Evolutionary conservation across 1,140 invertebrate genomes (phyloP), one percentile per base, ranked within the genome.

Genomic region (Oryzaephilus surinamensis): DNA sequence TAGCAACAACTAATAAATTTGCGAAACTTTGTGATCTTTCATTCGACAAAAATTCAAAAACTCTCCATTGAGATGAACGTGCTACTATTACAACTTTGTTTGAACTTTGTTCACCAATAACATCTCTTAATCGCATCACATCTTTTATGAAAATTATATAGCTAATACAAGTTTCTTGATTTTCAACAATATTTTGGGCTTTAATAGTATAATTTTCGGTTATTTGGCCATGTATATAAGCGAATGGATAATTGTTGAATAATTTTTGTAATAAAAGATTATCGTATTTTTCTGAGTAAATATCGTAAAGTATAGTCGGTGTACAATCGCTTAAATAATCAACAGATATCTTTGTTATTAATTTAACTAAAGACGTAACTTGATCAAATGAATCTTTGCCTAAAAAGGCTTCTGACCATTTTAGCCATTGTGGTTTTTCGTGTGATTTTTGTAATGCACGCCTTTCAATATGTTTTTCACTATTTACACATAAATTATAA

Each of bases 1-100:
- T 55, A 70, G 73, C 69, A 26, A 83, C 67, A 2, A 83, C 65
- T 16, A 83, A 57, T 15, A 83, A 59, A 67, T 83, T 78, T 0
- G 73, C 63, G 54, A 81, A 76, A 50, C 63, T 67, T 47, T 72
- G 70, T 0, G 79, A 74, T 2, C 59, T n/a, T 28, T 71, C 63
- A 16, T 68, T 71, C 7, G 65, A 61, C 10, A 83, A 49, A 60
- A 77, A 82, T 49, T 81, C 75, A 26, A 74, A 68, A 0, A 82
- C 66, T n/a, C 72, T 70, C 77, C 77, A 83, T 51, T 78, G 73
- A 0, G 77, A 72, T 6, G 78, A 78, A 41, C 69, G 64, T 0
- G 78, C 66, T 0, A 83, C 62, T 0, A 82, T 50, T 0, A 82
- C 63, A 2, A 81, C 69, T 66, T 54, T 78, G 66, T 47, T 71